These are phyloP conservation scores for Sylvicola cinctus DNA, from an alignment of 2,888 invertebrate species.

Conservation along the genomic window DNA sequence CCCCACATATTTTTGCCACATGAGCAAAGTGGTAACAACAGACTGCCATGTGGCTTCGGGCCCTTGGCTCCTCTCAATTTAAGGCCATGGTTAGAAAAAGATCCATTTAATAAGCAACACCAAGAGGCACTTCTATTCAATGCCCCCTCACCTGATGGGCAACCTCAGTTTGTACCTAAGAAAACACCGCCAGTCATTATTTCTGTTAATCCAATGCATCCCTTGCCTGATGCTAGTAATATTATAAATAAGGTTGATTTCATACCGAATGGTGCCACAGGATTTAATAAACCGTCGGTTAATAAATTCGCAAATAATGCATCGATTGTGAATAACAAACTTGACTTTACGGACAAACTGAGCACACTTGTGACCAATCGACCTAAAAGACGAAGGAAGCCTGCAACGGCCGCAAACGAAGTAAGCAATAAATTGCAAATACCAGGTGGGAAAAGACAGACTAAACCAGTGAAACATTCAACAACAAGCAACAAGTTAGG, in stretches of 20 bases:
- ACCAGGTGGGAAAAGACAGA: conserved; percentile 14
- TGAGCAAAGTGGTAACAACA: conserved; percentile 18
- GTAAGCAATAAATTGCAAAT: not conserved
- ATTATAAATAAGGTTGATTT: conserved; percentile 12
- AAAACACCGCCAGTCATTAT: too few species aligned
- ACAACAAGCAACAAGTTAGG: not conserved
- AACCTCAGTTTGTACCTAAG: too few species aligned
- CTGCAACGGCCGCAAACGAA: too few species aligned
- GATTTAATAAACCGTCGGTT: conserved; percentile 13
- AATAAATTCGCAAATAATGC: not conserved
- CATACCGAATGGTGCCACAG: conserved; percentile 13
- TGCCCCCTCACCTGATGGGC: too few species aligned
- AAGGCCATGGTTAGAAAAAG: conserved; percentile 22
- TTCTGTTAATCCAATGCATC: too few species aligned
- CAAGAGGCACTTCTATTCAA: too few species aligned
- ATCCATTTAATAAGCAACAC: conserved; percentile 17
- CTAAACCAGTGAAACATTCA: conserved; percentile 12
- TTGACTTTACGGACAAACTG: conserved; percentile 29
- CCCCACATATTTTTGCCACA: conserved; percentile 23
- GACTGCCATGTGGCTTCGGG: conserved; percentile 18
- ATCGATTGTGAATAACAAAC: conserved; percentile 32
- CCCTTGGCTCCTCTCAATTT: conserved; percentile 18
- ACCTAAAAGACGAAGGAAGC: conserved; percentile 21
- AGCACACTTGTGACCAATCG: conserved; percentile 17
- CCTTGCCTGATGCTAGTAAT: too few species aligned